Percentiles rank a stretch among this genome's conserved stretches.
Evolutionary conservation across 2,888 invertebrate genomes (phyloP).

Genomic region (Hyppa rectilinea): DNA sequence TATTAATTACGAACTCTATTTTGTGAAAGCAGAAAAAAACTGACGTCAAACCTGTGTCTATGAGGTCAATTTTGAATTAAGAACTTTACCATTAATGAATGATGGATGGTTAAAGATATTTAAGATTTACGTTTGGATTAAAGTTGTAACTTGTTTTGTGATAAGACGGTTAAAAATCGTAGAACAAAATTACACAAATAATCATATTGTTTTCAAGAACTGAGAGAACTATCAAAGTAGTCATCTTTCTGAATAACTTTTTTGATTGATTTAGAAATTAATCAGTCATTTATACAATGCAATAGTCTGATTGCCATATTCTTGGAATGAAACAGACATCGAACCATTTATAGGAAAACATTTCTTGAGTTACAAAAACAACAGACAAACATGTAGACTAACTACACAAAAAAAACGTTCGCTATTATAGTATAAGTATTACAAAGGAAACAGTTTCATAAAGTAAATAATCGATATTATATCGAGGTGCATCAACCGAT

Average conservation of each 20-base stretch:
- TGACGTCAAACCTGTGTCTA: not conserved
- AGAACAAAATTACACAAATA: not conserved
- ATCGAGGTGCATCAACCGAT: conserved; percentile 43
- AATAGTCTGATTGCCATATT: not conserved
- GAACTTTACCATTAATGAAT: too few relatives aligned
- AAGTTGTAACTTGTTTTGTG: not conserved
- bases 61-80: not conserved
- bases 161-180: not conserved
- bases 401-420: not conserved
- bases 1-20: not conserved
- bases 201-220: not conserved
- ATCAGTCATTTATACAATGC: too few relatives aligned
- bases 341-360: not conserved
- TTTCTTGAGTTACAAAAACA: not conserved
- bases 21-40: not conserved
- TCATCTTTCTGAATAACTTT: not conserved
- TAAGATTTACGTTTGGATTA: too few relatives aligned
- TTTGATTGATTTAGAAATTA: too few relatives aligned
- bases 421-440: too few relatives aligned
- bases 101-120: too few relatives aligned
- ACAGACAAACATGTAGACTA: not conserved
- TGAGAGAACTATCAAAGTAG: not conserved
- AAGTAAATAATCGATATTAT: conserved; percentile 11
- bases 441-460: conserved; percentile 14
- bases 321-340: not conserved